Evolutionary conservation across 2,113 vertebrate species (phyloP), one percentile per base, ranked within the genome.

Genomic region (Siniperca knerii): DNA sequence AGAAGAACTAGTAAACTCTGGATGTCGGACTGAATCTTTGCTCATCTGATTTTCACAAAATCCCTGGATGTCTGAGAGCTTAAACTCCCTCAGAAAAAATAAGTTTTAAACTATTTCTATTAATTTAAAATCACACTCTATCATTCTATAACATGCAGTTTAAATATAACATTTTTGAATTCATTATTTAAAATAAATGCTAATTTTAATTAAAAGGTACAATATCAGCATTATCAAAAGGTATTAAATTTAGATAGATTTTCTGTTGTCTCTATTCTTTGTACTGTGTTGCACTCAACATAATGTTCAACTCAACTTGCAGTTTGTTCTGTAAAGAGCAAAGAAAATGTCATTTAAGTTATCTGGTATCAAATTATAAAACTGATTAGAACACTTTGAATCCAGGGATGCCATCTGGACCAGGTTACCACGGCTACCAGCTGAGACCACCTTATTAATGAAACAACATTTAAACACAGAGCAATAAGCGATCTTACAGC

Each of bases 351-450:
- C 61, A 60, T 74, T 77, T 37, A 52, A 72, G 35, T 52, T 54
- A 54, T 73, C 52, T 52, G 58, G 71, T 70, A 12, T 77, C 52
- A n/a, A 58, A 60, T 72, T 77, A 72, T 55, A n/a, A 58, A 70
- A 44, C 21, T 66, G 50, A 86, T 85, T 64, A 42, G 71, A 62
- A 74, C 73, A 75, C 65, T 69, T 50, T 75, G 29, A 25, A 68
- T 73, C 23, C 66, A 67, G 16, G 13, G 52, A 80, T 69, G 77
- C 61, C 84, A 83, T 83, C 84, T 89, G 83, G 72, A 46, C 25
- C 83, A 67, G 54, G 67, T 72, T 82, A 73, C 79, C 46, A 85
- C 33, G 37, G 65, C 65, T 29, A 73, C 79, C 84, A 81, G 55
- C 73, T 77, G 77, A 79, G 81, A 33, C 52, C 58, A 61, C 42